These are phyloP conservation scores for Melanophora roralis DNA, from an alignment of 2,888 invertebrate species.

Conservation along the genomic window DNA sequence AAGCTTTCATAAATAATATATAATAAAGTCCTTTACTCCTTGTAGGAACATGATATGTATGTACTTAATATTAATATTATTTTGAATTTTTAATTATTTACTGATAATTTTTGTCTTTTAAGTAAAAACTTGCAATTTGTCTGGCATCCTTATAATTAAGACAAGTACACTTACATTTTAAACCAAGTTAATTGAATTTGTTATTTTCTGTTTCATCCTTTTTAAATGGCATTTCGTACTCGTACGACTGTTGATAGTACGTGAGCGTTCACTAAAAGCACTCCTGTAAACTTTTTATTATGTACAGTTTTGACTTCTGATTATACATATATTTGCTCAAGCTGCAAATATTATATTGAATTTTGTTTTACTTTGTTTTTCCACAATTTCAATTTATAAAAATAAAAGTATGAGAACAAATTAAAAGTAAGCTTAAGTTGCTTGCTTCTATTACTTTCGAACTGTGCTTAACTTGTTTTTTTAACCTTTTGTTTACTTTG, in stretches of 20 bases:
- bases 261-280: constrained; percentile 50
- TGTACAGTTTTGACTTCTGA: neutral
- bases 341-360: constrained; percentile 22
- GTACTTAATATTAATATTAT: too few species aligned
- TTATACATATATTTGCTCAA: constrained; percentile 39
- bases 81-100: too few species aligned
- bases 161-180: neutral
- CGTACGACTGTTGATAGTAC: constrained; percentile 37
- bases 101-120: too few species aligned
- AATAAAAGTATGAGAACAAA: constrained; percentile 49
- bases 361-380: constrained; percentile 47
- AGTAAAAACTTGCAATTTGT: neutral
- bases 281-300: constrained; percentile 20
- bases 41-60: too few species aligned
- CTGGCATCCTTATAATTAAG: neutral
- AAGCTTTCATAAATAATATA: too few species aligned
- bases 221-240: constrained; percentile 35
- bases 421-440: constrained; percentile 64
- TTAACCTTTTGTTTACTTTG: constrained; percentile 10
- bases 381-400: constrained; percentile 63
- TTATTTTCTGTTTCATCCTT: neutral
- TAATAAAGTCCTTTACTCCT: too few species aligned
- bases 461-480: neutral
- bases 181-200: constrained; percentile 41
- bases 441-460: constrained; percentile 60